Evolutionary conservation across 1,140 invertebrate genomes (phyloP).

Genomic region (Belonocnema kinseyi): DNA sequence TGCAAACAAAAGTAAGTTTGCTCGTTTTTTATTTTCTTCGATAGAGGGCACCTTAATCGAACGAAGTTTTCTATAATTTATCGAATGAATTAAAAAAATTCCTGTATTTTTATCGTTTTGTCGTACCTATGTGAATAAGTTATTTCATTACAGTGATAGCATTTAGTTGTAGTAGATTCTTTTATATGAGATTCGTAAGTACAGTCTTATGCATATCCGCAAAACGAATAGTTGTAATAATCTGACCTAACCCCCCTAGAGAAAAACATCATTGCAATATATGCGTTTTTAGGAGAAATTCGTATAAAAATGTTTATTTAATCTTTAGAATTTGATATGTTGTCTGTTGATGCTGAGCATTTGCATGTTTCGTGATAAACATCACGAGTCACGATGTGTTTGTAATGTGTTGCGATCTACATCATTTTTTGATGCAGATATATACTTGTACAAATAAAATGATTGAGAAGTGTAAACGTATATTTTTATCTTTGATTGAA

Average conservation of each 20-base stretch:
- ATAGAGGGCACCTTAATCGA: constrained; percentile 3
- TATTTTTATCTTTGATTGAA: neutral
- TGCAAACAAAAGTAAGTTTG: neutral
- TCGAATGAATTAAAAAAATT: constrained; percentile 2
- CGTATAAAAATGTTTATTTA: constrained; percentile 36
- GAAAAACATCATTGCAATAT: constrained; percentile 36
- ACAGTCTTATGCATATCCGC: constrained; percentile 26
- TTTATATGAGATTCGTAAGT: constrained; percentile 48
- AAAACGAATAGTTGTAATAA: constrained; percentile 35
- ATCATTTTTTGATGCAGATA: constrained; percentile 47
- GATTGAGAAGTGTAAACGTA: constrained; percentile 33
- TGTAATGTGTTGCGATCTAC: constrained; percentile 39
- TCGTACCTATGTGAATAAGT: constrained; percentile 36
- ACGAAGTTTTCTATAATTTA: neutral
- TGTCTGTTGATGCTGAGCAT: constrained; percentile 31
- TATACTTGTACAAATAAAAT: constrained; percentile 55
- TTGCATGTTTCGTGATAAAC: constrained; percentile 38
- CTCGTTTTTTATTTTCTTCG: neutral
- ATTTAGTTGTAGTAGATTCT: constrained; percentile 49
- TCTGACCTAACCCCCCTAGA: constrained; percentile 24
- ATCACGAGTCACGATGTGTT: constrained; percentile 1
- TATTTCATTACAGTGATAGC: constrained; percentile 41
- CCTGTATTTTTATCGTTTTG: constrained; percentile 32
- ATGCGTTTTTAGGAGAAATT: constrained; percentile 24
- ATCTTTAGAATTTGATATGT: constrained; percentile 43